phyloP scores from a whole-genome alignment of 2,113 vertebrate genomes.

The Spilogale gracilis region DNA sequence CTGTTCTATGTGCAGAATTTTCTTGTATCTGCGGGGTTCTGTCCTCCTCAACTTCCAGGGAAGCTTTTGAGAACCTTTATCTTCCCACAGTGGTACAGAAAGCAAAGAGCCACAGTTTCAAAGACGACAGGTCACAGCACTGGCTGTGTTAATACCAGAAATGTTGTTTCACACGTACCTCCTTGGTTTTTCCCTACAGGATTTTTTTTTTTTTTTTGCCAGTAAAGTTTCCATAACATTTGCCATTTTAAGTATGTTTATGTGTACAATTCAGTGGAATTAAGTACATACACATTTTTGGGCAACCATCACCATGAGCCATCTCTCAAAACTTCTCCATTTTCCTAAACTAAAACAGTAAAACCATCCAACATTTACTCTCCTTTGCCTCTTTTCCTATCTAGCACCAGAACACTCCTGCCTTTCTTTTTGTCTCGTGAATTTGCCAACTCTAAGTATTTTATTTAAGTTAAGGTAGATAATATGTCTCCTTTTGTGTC shows the following conservation, averaged over 20 bases:
- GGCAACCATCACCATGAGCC: background rate
- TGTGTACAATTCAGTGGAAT: background rate
- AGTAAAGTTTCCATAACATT: background rate
- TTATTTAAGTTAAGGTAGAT: background rate
- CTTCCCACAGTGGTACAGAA: background rate
- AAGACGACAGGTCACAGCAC: background rate
- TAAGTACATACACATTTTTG: background rate
- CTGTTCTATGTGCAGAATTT: background rate
- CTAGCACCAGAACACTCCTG: background rate
- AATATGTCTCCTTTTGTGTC: background rate
- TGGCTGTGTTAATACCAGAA: background rate
- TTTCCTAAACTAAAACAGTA: background rate
- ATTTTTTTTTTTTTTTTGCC: background rate
- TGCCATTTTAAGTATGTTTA: background rate
- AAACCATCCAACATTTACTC: background rate
- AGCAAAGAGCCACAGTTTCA: background rate
- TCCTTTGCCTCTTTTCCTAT: background rate
- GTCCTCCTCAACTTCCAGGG: background rate
- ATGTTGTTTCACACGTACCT: background rate
- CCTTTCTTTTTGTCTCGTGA: background rate
- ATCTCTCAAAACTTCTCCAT: background rate
- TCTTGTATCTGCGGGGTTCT: background rate
- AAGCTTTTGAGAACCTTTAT: background rate
- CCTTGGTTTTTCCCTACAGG: background rate
- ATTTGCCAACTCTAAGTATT: background rate